Conservation (phyloP, 2,888 invertebrate species). For the Cosmia pyralina region DNA sequence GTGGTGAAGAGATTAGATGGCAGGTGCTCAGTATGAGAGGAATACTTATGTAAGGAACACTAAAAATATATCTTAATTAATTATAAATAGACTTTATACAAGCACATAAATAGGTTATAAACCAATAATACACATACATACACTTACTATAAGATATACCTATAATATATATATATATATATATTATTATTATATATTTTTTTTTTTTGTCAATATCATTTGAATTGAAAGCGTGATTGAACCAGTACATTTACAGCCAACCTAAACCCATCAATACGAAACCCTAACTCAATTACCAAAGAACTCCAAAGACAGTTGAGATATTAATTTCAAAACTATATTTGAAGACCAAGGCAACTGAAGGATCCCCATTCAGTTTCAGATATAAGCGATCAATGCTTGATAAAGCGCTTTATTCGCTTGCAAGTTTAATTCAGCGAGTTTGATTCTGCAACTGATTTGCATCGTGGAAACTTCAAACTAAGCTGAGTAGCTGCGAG, state of each 20-base stretch:
- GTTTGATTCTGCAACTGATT: background rate
- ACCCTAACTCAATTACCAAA: slow-evolving; percentile 13
- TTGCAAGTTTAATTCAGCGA: background rate
- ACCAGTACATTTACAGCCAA: background rate
- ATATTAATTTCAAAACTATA: slow-evolving; percentile 12
- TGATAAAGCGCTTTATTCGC: background rate
- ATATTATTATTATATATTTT: no score
- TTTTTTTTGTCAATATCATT: background rate
- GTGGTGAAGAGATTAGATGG: no score
- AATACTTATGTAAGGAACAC: no score
- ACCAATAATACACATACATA: no score
- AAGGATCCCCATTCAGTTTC: background rate
- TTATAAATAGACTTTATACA: no score
- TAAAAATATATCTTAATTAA: no score
- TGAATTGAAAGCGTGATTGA: background rate
- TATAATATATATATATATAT: no score
- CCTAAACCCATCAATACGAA: background rate
- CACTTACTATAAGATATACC: no score
- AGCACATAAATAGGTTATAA: no score
- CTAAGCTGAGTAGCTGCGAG: background rate
- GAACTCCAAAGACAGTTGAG: background rate
- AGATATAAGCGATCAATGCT: background rate
- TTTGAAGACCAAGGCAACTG: background rate
- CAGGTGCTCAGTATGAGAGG: no score
- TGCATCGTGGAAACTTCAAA: background rate